Conservation (phyloP, 2,888 invertebrate genomes). For the Belgica antarctica region DNA sequence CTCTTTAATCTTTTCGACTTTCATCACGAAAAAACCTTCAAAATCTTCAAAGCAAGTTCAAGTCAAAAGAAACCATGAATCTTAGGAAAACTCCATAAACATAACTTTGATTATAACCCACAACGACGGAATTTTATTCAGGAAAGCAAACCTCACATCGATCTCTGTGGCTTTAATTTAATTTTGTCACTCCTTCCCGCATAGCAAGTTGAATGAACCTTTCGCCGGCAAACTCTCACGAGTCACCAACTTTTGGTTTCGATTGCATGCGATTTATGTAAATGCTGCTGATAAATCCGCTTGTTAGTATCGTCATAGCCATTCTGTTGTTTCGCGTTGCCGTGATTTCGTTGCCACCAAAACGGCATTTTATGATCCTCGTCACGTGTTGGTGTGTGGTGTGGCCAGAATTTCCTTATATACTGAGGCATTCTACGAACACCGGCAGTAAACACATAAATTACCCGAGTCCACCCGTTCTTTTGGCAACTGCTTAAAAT, state of each 20-base stretch:
- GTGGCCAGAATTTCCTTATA: not conserved
- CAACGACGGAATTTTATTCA: too few species aligned
- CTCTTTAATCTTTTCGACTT: too few species aligned
- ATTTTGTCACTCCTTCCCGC: too few species aligned
- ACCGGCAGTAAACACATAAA: not conserved
- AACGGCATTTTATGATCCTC: not conserved
- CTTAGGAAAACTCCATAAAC: too few species aligned
- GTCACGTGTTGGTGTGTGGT: not conserved
- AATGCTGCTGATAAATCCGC: not conserved
- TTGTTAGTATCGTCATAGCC: not conserved
- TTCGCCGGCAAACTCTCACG: not conserved
- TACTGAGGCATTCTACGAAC: not conserved
- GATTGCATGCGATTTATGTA: conserved; percentile 14
- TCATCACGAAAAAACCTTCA: too few species aligned
- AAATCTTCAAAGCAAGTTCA: too few species aligned
- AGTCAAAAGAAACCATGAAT: too few species aligned
- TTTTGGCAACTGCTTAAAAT: conserved; percentile 15
- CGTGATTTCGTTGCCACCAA: not conserved
- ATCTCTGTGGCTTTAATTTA: too few species aligned
- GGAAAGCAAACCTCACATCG: too few species aligned
- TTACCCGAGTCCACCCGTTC: not conserved
- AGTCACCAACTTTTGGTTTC: conserved; percentile 17
- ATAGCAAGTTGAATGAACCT: not conserved
- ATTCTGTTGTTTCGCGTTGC: not conserved
- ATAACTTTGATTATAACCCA: too few species aligned